Base-by-base conservation (phyloP, 2,888 invertebrate genomes). In the Chrysina gloriosa region DNA sequence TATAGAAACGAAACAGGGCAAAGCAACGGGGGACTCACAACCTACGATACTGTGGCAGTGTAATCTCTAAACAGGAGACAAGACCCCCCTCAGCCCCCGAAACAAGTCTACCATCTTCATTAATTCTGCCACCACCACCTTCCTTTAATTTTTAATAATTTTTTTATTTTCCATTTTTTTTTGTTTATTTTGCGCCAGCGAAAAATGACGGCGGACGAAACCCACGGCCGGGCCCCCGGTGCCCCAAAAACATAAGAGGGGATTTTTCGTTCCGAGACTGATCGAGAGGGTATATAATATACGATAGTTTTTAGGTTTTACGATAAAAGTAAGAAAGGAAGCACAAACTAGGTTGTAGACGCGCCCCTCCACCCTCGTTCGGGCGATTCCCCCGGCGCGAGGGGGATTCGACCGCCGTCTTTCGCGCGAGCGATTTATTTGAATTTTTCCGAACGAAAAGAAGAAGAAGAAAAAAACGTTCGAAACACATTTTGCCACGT, bases 31-130 rank as follows among this genome's bases (percentile, higher is more conserved):
- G 94, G 94, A 92, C 92, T 94, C 94, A 93, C 95, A 94, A 92
- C 95, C 93, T 95, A 95, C 94, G 94, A 95, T 94, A 95, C 95
- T 93, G 93, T 95, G 94, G 95, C 95, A 94, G 95, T 95, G 94
- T 95, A 95, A 95, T 89, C 89, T 95, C 90, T 95, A 93, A 91
- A 84, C 47, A 21, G 56, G 21, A 9, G 7, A 31, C 7, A n/a
- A n/a, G 31, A 31, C n/a, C 4, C 45, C 45, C 19, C 16, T 19
- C 19, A 42, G 7, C 45, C 45, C 16, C 19, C 45, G 1, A 6
- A 9, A 21, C 6, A 19, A 21, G 5, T n/a, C n/a, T n/a, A n/a
- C n/a, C n/a, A n/a, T n/a, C n/a, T n/a, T n/a, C n/a, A n/a, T n/a
- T n/a, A 39, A 11, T 39, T 39, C 39, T 16, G 16, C 39, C 11